A percentile compares a stretch with the other conserved stretches of the same genome.
phyloP scores from a whole-genome alignment of 1,140 invertebrate genomes.

The Melanaphis sacchari region DNA sequence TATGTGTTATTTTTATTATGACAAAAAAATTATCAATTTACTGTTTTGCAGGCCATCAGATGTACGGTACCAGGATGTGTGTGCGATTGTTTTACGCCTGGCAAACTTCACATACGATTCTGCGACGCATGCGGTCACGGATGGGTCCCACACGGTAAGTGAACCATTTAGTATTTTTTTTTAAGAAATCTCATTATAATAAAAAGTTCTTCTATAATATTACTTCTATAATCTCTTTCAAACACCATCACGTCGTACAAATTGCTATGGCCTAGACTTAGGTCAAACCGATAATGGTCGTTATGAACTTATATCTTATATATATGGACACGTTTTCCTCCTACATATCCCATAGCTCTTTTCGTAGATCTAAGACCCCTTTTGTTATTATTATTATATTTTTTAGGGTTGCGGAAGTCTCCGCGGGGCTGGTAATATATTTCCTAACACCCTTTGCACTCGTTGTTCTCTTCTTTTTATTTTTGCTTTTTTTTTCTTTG shows the following conservation, averaged over 20 bases:
- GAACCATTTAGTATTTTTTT: conserved; percentile 33
- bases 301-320: neutral
- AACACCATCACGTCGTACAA: conserved; percentile 21
- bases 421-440: conserved; percentile 48
- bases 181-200: conserved; percentile 31
- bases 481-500: neutral
- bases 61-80: conserved; percentile 75
- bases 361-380: neutral
- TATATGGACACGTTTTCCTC: neutral
- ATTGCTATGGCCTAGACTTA: neutral
- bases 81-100: conserved; percentile 79
- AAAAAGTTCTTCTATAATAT: neutral
- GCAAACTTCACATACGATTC: conserved; percentile 73
- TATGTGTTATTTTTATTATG: neutral
- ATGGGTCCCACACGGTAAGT: conserved; percentile 82
- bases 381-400: conserved; percentile 51
- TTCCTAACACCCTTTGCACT: conserved; percentile 42
- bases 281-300: conserved; percentile 51
- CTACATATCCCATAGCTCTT: neutral
- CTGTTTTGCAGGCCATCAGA: conserved; percentile 72
- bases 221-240: neutral
- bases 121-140: conserved; percentile 79
- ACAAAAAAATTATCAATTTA: conserved; percentile 22
- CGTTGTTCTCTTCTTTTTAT: neutral
- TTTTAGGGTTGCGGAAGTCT: conserved; percentile 52